These are phyloP conservation scores for Chaitophorus viminalis DNA, from an alignment of 2,888 invertebrate genomes.

Conservation along the genomic window DNA sequence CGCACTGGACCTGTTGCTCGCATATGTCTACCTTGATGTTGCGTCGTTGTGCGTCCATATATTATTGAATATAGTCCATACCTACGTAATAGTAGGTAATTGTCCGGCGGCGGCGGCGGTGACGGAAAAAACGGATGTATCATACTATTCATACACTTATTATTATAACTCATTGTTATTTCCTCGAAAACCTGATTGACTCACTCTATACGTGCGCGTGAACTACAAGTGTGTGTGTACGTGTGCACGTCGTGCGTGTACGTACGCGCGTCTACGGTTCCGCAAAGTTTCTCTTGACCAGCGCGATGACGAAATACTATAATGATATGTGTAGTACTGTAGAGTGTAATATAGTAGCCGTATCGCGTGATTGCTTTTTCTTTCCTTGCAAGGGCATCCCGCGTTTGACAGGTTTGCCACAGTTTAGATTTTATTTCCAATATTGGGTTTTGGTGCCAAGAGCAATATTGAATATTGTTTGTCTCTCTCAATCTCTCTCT, in stretches of 20 bases:
- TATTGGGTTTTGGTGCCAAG: no score
- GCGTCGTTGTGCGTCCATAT: no score
- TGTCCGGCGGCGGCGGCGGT: neutral
- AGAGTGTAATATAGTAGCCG: neutral
- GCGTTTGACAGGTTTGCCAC: neutral
- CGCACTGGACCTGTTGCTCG: neutral
- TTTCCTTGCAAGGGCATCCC: neutral
- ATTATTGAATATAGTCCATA: no score
- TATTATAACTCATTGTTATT: conserved; percentile 6
- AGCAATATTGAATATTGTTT: no score
- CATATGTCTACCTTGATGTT: no score
- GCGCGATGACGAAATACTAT: neutral
- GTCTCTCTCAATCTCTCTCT: no score
- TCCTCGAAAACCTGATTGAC: conserved; percentile 11
- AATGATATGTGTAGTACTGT: no score
- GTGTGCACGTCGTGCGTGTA: no score
- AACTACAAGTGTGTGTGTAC: no score
- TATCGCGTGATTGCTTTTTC: neutral
- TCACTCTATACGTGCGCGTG: neutral
- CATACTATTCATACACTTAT: neutral
- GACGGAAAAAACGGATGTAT: neutral
- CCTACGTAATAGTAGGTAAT: neutral
- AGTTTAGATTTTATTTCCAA: neutral
- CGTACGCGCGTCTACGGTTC: neutral
- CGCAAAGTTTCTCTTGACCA: neutral